Base-by-base conservation (phyloP, 2,888 invertebrate species). In the Thelaira solivaga region DNA sequence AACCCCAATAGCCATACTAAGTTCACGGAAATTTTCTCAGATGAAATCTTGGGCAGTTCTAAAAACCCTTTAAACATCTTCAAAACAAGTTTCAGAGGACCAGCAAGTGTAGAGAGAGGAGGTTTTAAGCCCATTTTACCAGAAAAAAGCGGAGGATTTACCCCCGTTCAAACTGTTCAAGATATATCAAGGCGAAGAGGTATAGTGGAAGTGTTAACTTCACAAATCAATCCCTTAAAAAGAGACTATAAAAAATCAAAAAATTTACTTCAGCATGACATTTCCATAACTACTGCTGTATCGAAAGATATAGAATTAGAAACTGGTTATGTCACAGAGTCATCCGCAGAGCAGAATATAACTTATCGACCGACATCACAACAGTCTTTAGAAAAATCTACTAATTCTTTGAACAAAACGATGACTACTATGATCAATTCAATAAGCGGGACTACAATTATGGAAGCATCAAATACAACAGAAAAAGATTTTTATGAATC, bases 101-200 rank as follows among this genome's bases (percentile, higher is more conserved):
- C 89, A 2, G 85, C 89, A 82, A 89, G 89, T 84, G 91, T 94
- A 62, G 93, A 94, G 88, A 92, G 92, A 18, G 94, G 95, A 13
- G 95, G 95, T 1, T 96, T 96, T 85, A 90, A 93, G 11, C 96
- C 96, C 13, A 91, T 94, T 83, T 86, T 94, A 16, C 95, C 95
- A 1, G 92, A 92, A 39, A 91, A 91, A 29, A 59, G 41, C 31
- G 93, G 94, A 36, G 95, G 95, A 6, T 95, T 95, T 83, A 91
- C 91, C 85, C 95, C 95, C 0, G 92, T 93, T 18, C 86, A 90
- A 85, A 84, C 95, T 0, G 92, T 93, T 18, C 86, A 90, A 85
- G 85, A 87, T 83, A 87, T 87, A 1, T 76, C 82, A 11, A 80
- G 74, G 24, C 83, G 85, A 2, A 83, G 83, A 3, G 87, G 86